Percentiles rank a stretch among this genome's conserved stretches.
These are phyloP conservation scores for Elysia crispata DNA, from an alignment of 2,888 invertebrate species.

Conservation along the genomic window DNA sequence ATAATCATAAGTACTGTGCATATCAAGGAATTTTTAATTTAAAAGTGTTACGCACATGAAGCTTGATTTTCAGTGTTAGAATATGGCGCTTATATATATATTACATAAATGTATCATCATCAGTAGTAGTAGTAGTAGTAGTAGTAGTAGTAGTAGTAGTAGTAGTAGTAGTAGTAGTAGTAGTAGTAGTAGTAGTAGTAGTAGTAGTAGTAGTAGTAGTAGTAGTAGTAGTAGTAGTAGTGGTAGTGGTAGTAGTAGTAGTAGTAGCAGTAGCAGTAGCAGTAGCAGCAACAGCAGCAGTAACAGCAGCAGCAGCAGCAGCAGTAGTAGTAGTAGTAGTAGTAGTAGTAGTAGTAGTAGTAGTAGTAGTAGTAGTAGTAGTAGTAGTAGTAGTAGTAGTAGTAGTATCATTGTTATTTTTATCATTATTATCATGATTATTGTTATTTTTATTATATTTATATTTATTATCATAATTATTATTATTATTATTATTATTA, in stretches of 20 bases:
- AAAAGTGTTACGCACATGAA: too few species aligned
- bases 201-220: constrained; percentile 19
- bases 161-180: constrained; percentile 13
- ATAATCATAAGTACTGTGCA: too few species aligned
- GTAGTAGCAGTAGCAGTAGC: neutral
- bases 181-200: constrained; percentile 21
- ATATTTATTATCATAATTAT: too few species aligned
- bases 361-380: constrained; percentile 13
- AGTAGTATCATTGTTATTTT: neutral
- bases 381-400: constrained; percentile 16
- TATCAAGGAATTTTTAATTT: too few species aligned
- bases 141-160: neutral
- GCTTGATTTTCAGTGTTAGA: too few species aligned
- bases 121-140: too few species aligned
- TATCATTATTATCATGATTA: too few species aligned
- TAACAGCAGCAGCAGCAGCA: neutral
- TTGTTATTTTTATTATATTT: too few species aligned
- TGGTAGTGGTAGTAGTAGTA: neutral
- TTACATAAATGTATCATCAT: too few species aligned
- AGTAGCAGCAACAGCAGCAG: neutral
- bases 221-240: constrained; percentile 18
- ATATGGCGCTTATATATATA: constrained; percentile 4
- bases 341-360: constrained; percentile 16
- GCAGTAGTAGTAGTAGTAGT: neutral
- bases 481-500: too few species aligned